A percentile compares a stretch with the other conserved stretches of the same genome.
Evolutionary conservation across 2,113 vertebrate genomes (phyloP).

Genomic region (Cyanocitta stelleri): DNA sequence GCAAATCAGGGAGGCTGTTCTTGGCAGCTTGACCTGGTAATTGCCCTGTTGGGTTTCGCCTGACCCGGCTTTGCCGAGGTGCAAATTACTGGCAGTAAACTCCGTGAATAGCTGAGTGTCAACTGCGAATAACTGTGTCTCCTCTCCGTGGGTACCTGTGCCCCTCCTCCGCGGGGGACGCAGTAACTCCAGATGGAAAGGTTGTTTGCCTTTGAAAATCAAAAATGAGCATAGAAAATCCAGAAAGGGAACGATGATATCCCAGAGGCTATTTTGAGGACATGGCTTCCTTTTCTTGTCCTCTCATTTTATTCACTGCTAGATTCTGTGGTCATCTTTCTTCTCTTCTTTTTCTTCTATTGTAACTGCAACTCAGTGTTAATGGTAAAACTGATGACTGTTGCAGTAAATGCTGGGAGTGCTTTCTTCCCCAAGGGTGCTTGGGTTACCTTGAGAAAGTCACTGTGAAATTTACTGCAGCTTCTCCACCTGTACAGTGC

Average conservation of each 20-base stretch:
- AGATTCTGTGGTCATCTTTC: neutral
- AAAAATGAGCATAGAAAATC: neutral
- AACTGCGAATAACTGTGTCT: neutral
- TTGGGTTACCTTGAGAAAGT: neutral
- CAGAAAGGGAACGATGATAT: neutral
- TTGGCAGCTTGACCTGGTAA: neutral
- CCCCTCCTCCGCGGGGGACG: fast-evolving
- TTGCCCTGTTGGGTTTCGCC: neutral
- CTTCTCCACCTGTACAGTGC: neutral
- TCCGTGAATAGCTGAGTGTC: neutral
- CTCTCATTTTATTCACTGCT: neutral
- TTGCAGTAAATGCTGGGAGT: neutral
- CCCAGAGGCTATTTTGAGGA: neutral
- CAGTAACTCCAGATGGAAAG: neutral
- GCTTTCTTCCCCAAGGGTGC: neutral
- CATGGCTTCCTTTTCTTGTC: neutral
- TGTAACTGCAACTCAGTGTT: neutral
- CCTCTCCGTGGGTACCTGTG: neutral
- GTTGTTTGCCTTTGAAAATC: neutral
- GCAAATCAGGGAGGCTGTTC: neutral
- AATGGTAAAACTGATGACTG: neutral
- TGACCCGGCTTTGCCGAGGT: neutral
- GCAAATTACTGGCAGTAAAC: neutral
- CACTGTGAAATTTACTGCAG: neutral
- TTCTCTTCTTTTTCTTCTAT: fast-evolving